Evolutionary conservation across 1,140 invertebrate genomes (phyloP), one percentile per base, ranked within the genome.

Genomic region (Trichogramma pretiosum): DNA sequence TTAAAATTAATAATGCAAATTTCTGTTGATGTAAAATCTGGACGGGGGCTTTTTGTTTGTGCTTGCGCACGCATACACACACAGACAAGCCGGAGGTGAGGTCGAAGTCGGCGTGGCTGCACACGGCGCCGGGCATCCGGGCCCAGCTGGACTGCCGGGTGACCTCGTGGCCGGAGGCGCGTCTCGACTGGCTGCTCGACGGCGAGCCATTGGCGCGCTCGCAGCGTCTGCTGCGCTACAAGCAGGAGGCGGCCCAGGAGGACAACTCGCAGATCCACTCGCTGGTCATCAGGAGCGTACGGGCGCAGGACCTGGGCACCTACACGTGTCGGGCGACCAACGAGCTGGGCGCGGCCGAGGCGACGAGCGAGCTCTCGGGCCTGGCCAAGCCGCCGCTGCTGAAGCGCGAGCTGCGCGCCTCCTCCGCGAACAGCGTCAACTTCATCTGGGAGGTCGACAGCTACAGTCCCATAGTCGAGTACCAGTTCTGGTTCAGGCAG

Each of bases 301-400:
- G 74, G 33, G 67, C 70, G 1, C 8, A 34, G 10, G 87, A 92
- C 64, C 80, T 89, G 46, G 87, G 86, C 0, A 77, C 77, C 52
- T 90, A 89, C 59, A 78, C 81, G 1, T 90, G 87, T 62, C 74
- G 78, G 21, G 87, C 85, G 0, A 77, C 79, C 24, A 92, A 90
- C 62, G 74, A 74, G 14, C 61, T 86, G 7, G 87, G 85, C 2
- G 65, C 57, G 14, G 68, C 61, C 17, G 69, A 74, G 30, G 66
- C 68, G 18, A 62, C 56, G 9, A 71, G 83, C 21, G 74, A 81
- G 53, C 60, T 83, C 11, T 79, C 77, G 23, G 78, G 75, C 17
- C 67, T 77, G 4, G 70, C 79, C 2, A 80, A 82, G 68, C 73
- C 75, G 10, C 78, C 77, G 7, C 56, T 77, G 1, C 79, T 83